A percentile compares a stretch with the other conserved stretches of the same genome.
phyloP scores from a whole-genome alignment of 1,140 invertebrate species.

The Polyergus mexicanus region DNA sequence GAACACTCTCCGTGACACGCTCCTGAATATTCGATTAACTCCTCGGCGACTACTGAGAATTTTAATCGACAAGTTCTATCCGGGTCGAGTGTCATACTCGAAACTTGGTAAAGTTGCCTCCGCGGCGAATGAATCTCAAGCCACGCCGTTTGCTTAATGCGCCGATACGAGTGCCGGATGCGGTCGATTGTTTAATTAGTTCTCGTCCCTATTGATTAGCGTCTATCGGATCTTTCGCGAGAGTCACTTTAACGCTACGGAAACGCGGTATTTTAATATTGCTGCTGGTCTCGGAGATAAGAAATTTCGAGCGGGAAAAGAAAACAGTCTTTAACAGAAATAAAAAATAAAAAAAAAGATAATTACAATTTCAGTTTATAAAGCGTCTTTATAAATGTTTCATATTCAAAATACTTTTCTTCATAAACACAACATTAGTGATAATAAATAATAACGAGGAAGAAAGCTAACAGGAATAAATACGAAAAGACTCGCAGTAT shows the following conservation, averaged over 20 bases:
- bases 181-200: constrained; percentile 60
- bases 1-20: constrained; percentile 46
- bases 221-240: neutral
- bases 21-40: constrained; percentile 77
- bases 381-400: neutral
- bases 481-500: neutral
- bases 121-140: constrained; percentile 28
- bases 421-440: neutral
- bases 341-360: too few species aligned
- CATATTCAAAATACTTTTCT: neutral
- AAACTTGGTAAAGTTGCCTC: constrained; percentile 47
- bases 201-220: constrained; percentile 46
- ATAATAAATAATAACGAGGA: neutral
- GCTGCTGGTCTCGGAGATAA: neutral
- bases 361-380: neutral
- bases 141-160: constrained; percentile 49
- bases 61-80: constrained; percentile 71
- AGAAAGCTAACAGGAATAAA: neutral
- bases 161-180: constrained; percentile 57
- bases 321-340: neutral
- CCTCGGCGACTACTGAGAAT: constrained; percentile 69
- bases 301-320: neutral
- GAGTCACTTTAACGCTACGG: neutral
- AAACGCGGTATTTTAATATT: neutral
- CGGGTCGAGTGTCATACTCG: constrained; percentile 44